phyloP scores from a whole-genome alignment of 1,140 invertebrate species.

The Habropoda laboriosa region DNA sequence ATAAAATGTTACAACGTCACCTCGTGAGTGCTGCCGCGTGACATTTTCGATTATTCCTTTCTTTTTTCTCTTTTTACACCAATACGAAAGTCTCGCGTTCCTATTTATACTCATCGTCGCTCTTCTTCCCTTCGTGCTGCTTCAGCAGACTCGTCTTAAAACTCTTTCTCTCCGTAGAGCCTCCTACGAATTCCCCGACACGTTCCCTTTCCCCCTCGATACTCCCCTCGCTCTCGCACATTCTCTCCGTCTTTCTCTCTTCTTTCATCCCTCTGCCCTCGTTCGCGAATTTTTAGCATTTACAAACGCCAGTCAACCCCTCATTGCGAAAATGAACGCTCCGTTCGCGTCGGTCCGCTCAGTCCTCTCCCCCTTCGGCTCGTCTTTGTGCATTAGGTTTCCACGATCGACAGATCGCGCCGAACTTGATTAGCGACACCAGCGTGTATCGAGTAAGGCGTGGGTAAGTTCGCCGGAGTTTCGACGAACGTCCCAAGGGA shows the following conservation, averaged over 20 bases:
- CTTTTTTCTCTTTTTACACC: constrained; percentile 13
- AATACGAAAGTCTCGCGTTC: constrained; percentile 16
- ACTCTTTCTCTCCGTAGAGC: background rate
- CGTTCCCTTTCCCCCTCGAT: constrained; percentile 17
- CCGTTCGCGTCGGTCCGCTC: background rate
- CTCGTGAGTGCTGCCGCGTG: constrained; percentile 54
- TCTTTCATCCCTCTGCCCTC: background rate
- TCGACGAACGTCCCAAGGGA: background rate
- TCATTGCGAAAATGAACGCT: background rate
- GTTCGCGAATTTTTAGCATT: background rate
- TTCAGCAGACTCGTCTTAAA: background rate
- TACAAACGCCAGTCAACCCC: background rate
- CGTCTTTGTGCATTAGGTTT: background rate
- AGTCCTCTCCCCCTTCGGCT: background rate
- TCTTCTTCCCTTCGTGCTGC: background rate
- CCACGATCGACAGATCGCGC: background rate
- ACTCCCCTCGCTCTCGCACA: constrained; percentile 3
- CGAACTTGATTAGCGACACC: constrained; percentile 4
- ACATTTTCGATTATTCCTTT: constrained; percentile 26
- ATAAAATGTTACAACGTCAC: constrained; percentile 75
- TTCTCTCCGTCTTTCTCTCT: constrained; percentile 8
- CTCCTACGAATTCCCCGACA: background rate
- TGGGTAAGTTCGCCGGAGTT: background rate
- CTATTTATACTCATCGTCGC: background rate
- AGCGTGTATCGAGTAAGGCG: constrained; percentile 18